Conservation (phyloP, 2,113 vertebrate species). For the Piaya cayana region DNA sequence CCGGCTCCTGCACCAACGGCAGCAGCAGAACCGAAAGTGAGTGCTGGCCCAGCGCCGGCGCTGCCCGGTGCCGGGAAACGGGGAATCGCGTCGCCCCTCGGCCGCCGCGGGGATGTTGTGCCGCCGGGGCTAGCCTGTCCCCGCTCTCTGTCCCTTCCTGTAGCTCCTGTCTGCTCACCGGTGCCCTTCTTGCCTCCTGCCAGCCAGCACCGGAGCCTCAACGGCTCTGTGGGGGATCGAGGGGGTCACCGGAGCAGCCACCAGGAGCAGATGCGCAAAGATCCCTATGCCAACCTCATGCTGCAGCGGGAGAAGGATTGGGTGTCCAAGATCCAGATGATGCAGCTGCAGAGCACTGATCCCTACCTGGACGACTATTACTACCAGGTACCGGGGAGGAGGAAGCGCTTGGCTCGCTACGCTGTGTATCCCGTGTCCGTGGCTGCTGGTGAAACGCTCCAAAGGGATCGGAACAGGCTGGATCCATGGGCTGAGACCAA, state of each 20-base stretch:
- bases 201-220: constrained; percentile 79
- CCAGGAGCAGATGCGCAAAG: constrained; percentile 82
- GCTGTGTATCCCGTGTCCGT: not conserved
- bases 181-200: constrained; percentile 59
- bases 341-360: constrained; percentile 97
- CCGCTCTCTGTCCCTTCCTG: constrained; percentile 56
- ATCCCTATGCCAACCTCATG: constrained; percentile 97
- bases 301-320: constrained; percentile 95
- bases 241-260: constrained; percentile 75
- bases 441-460: not conserved
- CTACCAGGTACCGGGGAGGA: constrained; percentile 80
- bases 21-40: constrained; percentile 88
- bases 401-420: accelerated
- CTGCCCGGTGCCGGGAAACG: not conserved
- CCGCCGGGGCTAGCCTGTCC: constrained; percentile 33
- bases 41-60: not conserved
- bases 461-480: too few species aligned
- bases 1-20: constrained; percentile 89
- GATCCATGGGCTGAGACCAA: too few species aligned
- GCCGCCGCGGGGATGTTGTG: not conserved
- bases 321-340: constrained; percentile 98
- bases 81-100: not conserved
- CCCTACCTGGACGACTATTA: constrained; percentile 98
- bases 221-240: constrained; percentile 78
- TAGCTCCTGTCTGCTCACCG: constrained; percentile 57